Conservation (phyloP, 1,140 invertebrate genomes). For the Magallana angulata region DNA sequence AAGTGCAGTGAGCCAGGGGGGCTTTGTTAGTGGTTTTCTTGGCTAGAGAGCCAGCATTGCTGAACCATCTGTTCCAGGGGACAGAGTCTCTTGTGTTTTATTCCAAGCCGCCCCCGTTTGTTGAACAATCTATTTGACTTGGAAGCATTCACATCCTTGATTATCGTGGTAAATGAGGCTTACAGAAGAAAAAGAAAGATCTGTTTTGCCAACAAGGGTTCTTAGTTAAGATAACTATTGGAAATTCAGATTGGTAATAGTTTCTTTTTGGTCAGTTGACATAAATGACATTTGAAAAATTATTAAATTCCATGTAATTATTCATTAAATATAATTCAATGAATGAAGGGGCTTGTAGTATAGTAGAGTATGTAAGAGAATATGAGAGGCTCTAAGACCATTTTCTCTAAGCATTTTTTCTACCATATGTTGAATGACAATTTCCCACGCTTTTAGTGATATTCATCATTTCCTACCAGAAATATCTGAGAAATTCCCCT, state of each 20-base stretch:
- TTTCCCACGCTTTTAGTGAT: slow-evolving; percentile 33
- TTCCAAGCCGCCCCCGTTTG: not conserved
- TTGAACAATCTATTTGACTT: slow-evolving; percentile 26
- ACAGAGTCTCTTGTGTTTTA: slow-evolving; percentile 30
- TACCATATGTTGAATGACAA: slow-evolving; percentile 31
- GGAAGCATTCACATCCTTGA: slow-evolving; percentile 33
- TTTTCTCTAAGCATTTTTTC: not conserved
- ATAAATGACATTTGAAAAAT: not conserved
- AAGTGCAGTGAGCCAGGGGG: not conserved
- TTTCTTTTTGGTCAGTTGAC: slow-evolving; percentile 8
- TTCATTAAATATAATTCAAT: not conserved
- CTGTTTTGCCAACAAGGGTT: slow-evolving; percentile 24
- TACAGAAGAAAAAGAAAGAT: slow-evolving; percentile 2
- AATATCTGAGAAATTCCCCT: not conserved
- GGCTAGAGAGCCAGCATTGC: slow-evolving; percentile 4
- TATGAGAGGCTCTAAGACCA: not conserved
- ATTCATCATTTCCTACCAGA: slow-evolving; percentile 15
- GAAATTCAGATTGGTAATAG: not conserved
- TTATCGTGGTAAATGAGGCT: slow-evolving; percentile 25
- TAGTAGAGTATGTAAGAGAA: not conserved
- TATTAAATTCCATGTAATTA: not conserved
- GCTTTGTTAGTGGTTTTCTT: slow-evolving; percentile 26
- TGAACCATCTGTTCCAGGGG: slow-evolving; percentile 25
- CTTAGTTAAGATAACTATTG: not conserved
- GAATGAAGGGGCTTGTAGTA: no score